Percentiles rank a stretch among this genome's conserved stretches.
Evolutionary conservation across 2,113 vertebrate genomes (phyloP).

Genomic region (Actenoides hombroni): DNA sequence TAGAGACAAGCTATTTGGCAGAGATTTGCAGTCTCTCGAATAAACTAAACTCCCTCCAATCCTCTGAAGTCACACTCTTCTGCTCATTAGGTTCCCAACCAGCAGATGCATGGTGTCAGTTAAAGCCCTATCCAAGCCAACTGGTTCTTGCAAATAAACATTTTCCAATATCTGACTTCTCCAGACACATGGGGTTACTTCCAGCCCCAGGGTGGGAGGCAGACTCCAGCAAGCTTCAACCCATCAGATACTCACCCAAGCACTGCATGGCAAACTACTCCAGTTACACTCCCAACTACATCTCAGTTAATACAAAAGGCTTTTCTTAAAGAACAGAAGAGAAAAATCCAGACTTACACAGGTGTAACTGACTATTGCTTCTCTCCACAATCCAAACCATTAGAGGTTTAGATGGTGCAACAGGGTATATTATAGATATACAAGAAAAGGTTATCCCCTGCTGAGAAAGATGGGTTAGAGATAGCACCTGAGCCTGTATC

Average conservation of each 20-base stretch:
- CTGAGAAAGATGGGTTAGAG: not conserved
- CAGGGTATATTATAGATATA: not conserved
- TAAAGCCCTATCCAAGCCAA: not conserved
- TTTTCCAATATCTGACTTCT: not conserved
- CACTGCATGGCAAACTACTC: not conserved
- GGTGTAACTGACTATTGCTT: not conserved
- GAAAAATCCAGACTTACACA: not conserved
- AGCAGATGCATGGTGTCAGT: not conserved
- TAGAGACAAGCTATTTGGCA: not conserved
- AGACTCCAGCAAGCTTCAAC: not conserved
- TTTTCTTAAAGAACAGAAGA: not conserved
- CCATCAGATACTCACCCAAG: not conserved
- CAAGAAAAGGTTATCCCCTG: not conserved
- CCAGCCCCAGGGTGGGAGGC: not conserved
- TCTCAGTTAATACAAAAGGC: not conserved
- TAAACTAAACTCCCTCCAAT: not conserved
- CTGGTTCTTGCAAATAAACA: rapidly evolving
- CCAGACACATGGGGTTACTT: not conserved
- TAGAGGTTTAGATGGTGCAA: not conserved
- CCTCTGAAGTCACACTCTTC: not conserved
- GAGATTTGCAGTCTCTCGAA: not conserved
- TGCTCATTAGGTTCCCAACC: not conserved
- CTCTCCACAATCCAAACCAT: not conserved
- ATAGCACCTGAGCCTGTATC: not conserved
- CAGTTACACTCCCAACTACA: not conserved